These are phyloP conservation scores for Plodia interpunctella DNA, from an alignment of 1,140 invertebrate species.

Conservation along the genomic window DNA sequence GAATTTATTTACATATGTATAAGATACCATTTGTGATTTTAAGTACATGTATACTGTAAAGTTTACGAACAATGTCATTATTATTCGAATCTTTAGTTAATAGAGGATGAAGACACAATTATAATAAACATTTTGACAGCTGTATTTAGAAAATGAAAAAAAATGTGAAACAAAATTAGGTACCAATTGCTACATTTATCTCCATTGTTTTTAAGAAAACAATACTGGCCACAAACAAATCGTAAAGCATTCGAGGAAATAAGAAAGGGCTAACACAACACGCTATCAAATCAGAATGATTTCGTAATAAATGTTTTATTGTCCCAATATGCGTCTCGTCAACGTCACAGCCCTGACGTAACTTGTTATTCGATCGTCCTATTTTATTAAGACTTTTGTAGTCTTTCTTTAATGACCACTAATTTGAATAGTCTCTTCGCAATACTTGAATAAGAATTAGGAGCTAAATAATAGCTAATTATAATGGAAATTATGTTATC, in stretches of 20 bases:
- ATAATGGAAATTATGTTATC: too few relatives aligned
- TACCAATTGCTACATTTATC: constrained; percentile 2
- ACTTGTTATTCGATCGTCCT: constrained; percentile 58
- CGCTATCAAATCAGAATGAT: constrained; percentile 39
- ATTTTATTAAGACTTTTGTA: constrained; percentile 68
- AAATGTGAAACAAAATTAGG: too few relatives aligned
- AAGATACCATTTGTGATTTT: too few relatives aligned
- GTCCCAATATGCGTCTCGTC: constrained; percentile 59
- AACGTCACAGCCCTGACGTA: constrained; percentile 33
- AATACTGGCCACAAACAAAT: neutral
- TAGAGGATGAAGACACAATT: too few relatives aligned
- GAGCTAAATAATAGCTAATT: neutral
- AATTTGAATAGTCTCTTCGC: constrained; percentile 30
- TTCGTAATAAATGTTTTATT: constrained; percentile 59
- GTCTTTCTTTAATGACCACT: constrained; percentile 51
- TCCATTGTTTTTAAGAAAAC: neutral
- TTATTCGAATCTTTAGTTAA: too few relatives aligned
- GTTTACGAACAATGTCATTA: too few relatives aligned
- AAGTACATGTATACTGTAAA: too few relatives aligned
- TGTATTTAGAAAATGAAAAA: too few relatives aligned
- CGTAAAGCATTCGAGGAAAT: constrained; percentile 11
- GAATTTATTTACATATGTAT: too few relatives aligned
- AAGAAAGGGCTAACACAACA: constrained; percentile 21
- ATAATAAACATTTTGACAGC: too few relatives aligned
- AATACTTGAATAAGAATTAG: neutral